Evolutionary conservation across 1,140 invertebrate genomes (phyloP).

Genomic region (Drosophila orosa): DNA sequence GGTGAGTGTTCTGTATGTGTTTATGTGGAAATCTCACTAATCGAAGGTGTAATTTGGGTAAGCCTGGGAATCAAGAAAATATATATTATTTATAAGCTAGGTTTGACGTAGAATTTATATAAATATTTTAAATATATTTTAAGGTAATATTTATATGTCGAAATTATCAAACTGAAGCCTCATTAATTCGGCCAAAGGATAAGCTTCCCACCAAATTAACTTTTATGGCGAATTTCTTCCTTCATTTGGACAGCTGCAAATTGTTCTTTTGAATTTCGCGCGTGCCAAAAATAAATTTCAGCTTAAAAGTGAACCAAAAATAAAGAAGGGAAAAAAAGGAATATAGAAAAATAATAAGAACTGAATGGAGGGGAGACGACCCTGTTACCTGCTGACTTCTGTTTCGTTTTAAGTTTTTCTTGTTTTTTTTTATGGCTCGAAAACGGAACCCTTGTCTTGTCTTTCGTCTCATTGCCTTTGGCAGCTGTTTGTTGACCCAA

Average conservation of each 20-base stretch:
- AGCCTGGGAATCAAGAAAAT: conserved; percentile 16
- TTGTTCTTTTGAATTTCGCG: conserved; percentile 35
- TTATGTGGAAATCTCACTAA: conserved; percentile 13
- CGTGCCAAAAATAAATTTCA: conserved; percentile 52
- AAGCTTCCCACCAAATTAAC: conserved; percentile 12
- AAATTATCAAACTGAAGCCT: not conserved
- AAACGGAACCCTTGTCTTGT: conserved; percentile 35
- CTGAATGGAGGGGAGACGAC: not conserved
- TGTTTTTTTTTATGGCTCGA: conserved; percentile 13
- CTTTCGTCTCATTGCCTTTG: conserved; percentile 43
- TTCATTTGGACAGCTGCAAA: conserved; percentile 30
- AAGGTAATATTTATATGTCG: not conserved
- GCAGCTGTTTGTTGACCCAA: conserved; percentile 59
- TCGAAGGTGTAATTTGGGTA: conserved; percentile 39
- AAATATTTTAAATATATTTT: not conserved
- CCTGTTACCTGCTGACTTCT: conserved; percentile 48
- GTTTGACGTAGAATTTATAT: not conserved
- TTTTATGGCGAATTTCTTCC: conserved; percentile 5
- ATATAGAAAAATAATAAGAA: conserved; percentile 11
- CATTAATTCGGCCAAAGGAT: conserved; percentile 16
- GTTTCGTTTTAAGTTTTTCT: conserved; percentile 24
- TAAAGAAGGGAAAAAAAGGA: not conserved
- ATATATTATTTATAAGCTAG: not conserved
- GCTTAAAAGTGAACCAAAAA: conserved; percentile 32
- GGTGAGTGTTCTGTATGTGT: conserved; percentile 24